Evolutionary conservation across 2,113 vertebrate species (phyloP).

Genomic region (Sylvietta virens): DNA sequence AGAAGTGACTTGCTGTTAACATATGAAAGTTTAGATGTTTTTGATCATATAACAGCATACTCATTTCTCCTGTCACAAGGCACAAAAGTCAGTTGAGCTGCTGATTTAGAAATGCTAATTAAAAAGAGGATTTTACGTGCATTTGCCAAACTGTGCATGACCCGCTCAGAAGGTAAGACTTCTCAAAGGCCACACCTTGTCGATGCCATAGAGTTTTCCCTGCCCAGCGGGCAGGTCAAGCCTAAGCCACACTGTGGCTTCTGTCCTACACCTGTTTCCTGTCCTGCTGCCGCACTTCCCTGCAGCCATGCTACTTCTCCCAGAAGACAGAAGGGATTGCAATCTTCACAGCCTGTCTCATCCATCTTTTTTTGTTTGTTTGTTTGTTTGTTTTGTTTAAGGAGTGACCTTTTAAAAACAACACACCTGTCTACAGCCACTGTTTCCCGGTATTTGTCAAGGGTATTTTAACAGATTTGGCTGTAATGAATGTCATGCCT

Average conservation of each 20-base stretch:
- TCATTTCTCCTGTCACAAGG: background rate
- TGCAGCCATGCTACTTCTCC: background rate
- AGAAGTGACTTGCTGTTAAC: background rate
- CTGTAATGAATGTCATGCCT: background rate
- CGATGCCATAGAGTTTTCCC: background rate
- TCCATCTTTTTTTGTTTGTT: background rate
- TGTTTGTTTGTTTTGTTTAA: background rate
- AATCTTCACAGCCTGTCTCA: background rate
- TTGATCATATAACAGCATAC: rapidly evolving
- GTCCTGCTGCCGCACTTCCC: background rate
- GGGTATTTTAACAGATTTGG: background rate
- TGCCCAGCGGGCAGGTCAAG: background rate
- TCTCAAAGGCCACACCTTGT: background rate
- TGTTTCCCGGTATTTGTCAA: background rate
- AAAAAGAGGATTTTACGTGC: background rate
- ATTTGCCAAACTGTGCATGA: background rate
- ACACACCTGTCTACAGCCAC: background rate
- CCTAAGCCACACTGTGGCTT: rapidly evolving
- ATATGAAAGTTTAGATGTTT: background rate
- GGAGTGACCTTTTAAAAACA: background rate
- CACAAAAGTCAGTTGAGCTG: background rate
- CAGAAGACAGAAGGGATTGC: background rate
- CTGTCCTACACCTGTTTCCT: background rate
- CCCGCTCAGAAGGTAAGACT: background rate
- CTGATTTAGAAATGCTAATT: background rate